Evolutionary conservation across 2,113 vertebrate species (phyloP).

Genomic region (Brienomyrus longianalis): DNA sequence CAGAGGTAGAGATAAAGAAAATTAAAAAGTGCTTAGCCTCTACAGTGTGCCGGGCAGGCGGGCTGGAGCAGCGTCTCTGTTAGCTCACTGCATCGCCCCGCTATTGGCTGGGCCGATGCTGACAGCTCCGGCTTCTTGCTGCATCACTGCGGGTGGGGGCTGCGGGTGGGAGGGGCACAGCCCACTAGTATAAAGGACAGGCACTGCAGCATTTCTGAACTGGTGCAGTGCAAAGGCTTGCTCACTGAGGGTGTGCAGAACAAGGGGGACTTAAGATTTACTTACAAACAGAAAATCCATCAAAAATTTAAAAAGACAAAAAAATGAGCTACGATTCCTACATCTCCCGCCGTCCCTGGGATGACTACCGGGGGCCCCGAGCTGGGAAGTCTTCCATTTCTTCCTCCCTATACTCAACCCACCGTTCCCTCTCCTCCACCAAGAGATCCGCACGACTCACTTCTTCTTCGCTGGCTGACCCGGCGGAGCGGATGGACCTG

Average conservation of each 20-base stretch:
- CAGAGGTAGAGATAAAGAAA: background rate
- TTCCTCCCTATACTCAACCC: constrained; percentile 37
- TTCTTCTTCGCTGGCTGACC: constrained; percentile 25
- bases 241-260: constrained; percentile 68
- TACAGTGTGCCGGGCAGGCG: background rate
- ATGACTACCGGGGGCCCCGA: constrained; percentile 50
- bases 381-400: constrained; percentile 44
- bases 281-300: constrained; percentile 44
- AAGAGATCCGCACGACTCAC: constrained; percentile 43
- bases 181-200: constrained; percentile 54
- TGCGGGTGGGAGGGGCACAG: constrained; percentile 23
- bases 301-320: constrained; percentile 38
- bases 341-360: constrained; percentile 54
- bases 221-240: constrained; percentile 68
- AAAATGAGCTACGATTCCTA: constrained; percentile 63
- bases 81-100: constrained; percentile 51
- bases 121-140: constrained; percentile 44
- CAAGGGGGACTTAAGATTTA: constrained; percentile 67
- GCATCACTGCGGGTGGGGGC: constrained; percentile 5
- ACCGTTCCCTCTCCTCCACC: constrained; percentile 42
- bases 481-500: constrained; percentile 52
- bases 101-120: constrained; percentile 57
- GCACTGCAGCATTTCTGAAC: constrained; percentile 66
- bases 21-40: constrained; percentile 30
- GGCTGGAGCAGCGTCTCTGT: constrained; percentile 33